Conservation (phyloP, 2,888 invertebrate species). For the Hetaerina titia region DNA sequence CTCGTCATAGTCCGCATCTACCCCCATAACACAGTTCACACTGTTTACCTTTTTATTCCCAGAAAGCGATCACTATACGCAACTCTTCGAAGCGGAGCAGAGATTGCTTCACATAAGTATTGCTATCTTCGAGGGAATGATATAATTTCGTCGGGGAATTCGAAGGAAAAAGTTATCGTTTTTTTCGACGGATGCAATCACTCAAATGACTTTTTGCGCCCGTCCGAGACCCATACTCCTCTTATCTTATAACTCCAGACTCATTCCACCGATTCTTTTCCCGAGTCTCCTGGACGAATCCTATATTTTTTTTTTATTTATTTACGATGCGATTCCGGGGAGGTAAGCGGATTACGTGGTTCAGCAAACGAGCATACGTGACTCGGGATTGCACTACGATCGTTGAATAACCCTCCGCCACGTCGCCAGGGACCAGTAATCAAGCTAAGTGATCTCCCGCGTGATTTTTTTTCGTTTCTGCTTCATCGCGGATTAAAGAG, state of each 20-base stretch:
- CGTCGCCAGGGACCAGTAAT: background rate
- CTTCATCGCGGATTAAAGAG: background rate
- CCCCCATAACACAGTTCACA: background rate
- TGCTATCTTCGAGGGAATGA: background rate
- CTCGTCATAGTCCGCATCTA: background rate
- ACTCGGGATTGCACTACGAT: background rate
- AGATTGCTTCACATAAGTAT: background rate
- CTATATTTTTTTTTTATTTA: background rate
- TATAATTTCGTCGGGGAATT: background rate
- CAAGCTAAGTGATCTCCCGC: background rate
- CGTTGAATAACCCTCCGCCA: background rate
- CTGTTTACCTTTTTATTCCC: background rate
- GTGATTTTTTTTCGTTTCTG: background rate
- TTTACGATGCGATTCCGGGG: background rate
- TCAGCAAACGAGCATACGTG: background rate
- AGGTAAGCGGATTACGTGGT: background rate
- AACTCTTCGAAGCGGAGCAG: background rate
- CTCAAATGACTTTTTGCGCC: background rate
- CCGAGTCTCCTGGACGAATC: background rate
- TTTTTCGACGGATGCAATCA: background rate
- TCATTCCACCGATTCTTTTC: background rate
- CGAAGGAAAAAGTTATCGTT: background rate
- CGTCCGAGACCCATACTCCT: background rate
- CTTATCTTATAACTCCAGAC: background rate
- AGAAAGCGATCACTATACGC: background rate